These are phyloP conservation scores for Dicrostonyx torquatus DNA, from an alignment of 2,797 vertebrate species.

Conservation along the genomic window DNA sequence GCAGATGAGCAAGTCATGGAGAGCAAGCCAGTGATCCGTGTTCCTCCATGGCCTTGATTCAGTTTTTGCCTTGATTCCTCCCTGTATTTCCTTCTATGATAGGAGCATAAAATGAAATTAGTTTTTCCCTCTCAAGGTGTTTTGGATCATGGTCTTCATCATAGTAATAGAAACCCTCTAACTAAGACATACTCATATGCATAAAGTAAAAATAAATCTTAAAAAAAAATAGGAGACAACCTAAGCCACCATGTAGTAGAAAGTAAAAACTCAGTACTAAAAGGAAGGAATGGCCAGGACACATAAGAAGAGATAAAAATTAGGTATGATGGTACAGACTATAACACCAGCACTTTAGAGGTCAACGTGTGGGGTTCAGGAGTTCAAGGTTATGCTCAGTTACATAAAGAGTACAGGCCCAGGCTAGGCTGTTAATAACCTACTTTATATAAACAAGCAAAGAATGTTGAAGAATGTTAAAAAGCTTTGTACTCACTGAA, in stretches of 20 bases:
- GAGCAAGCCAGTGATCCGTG: background rate
- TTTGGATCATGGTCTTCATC: background rate
- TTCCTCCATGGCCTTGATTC: background rate
- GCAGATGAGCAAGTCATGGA: background rate
- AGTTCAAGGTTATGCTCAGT: background rate
- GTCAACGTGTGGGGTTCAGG: background rate
- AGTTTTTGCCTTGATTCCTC: background rate
- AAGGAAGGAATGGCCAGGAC: background rate
- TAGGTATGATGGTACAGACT: background rate
- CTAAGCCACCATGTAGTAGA: background rate
- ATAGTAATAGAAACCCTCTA: background rate
- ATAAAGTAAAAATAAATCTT: background rate
- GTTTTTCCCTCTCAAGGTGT: background rate
- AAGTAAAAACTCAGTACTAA: slow-evolving; percentile 9
- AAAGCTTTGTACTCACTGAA: background rate
- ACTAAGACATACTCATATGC: background rate
- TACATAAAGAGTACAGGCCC: background rate
- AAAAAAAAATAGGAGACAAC: background rate
- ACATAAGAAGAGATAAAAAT: background rate
- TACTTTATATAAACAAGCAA: background rate
- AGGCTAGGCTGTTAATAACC: background rate
- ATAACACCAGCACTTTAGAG: background rate
- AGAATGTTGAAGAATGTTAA: background rate
- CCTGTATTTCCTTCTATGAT: background rate
- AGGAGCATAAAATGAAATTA: too few relatives aligned